phyloP scores from a whole-genome alignment of 2,797 vertebrate species.

The Cephalopachus bancanus region DNA sequence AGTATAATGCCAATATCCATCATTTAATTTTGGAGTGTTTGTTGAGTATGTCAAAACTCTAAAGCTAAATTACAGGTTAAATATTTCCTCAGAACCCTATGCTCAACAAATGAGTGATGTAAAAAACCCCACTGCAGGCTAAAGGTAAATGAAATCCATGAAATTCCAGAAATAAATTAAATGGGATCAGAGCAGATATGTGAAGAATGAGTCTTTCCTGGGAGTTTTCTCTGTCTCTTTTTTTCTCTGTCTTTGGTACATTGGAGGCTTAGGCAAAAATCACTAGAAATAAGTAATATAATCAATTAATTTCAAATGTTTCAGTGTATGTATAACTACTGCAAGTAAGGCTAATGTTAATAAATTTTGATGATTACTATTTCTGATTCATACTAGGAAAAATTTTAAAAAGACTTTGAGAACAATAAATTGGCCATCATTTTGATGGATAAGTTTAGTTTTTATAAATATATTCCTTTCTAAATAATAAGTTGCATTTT shows the following conservation, averaged over 20 bases:
- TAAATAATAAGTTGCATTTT: background rate
- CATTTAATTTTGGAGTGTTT: background rate
- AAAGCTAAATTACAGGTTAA: background rate
- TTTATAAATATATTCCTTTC: background rate
- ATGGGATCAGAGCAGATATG: background rate
- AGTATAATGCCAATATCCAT: background rate
- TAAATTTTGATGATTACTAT: background rate
- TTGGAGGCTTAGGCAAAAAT: background rate
- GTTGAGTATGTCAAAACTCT: background rate
- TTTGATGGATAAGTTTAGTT: background rate
- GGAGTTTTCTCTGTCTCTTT: background rate
- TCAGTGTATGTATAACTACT: accelerated
- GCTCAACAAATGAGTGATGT: background rate
- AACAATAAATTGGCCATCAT: background rate
- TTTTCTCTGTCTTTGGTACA: accelerated
- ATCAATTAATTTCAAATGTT: background rate
- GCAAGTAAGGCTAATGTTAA: background rate
- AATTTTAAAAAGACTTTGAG: background rate
- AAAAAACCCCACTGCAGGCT: background rate
- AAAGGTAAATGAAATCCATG: background rate
- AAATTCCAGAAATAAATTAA: background rate
- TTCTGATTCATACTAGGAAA: conserved; percentile 1
- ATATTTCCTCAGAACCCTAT: background rate
- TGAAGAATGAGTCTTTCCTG: background rate
- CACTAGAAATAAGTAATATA: background rate